Conservation (phyloP, 1,140 invertebrate species). For the Chironomus tepperi region DNA sequence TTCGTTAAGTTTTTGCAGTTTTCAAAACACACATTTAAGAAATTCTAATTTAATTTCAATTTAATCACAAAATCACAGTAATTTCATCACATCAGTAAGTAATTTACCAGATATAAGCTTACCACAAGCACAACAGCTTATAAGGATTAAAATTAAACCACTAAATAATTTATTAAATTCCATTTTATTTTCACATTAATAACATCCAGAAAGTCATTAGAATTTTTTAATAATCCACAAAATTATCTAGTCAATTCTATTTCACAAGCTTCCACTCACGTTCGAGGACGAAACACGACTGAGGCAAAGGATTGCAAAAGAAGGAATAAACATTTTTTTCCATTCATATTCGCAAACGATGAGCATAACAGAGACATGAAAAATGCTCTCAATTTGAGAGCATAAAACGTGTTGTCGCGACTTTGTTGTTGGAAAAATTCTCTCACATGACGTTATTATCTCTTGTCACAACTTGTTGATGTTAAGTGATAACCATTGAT, state of each 20-base stretch:
- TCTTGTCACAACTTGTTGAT: neutral
- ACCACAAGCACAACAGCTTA: neutral
- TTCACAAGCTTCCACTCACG: neutral
- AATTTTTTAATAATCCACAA: too few species aligned
- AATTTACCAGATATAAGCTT: too few species aligned
- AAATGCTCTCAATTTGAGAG: too few species aligned
- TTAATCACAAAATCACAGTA: too few species aligned
- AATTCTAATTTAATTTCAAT: too few species aligned
- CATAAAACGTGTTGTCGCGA: too few species aligned
- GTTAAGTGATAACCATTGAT: neutral
- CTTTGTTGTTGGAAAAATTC: too few species aligned
- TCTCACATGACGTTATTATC: neutral
- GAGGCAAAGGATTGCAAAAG: neutral
- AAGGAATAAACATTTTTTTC: neutral
- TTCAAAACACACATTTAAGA: too few species aligned
- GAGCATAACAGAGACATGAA: neutral
- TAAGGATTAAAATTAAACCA: neutral
- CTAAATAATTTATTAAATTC: neutral
- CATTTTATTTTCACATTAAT: neutral
- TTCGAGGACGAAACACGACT: neutral
- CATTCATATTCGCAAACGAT: neutral
- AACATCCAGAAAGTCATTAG: neutral
- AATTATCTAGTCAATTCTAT: neutral
- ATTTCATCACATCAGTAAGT: too few species aligned
- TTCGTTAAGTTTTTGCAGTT: too few species aligned